Evolutionary conservation across 2,113 vertebrate genomes (phyloP).

Genomic region (Raja brachyura): DNA sequence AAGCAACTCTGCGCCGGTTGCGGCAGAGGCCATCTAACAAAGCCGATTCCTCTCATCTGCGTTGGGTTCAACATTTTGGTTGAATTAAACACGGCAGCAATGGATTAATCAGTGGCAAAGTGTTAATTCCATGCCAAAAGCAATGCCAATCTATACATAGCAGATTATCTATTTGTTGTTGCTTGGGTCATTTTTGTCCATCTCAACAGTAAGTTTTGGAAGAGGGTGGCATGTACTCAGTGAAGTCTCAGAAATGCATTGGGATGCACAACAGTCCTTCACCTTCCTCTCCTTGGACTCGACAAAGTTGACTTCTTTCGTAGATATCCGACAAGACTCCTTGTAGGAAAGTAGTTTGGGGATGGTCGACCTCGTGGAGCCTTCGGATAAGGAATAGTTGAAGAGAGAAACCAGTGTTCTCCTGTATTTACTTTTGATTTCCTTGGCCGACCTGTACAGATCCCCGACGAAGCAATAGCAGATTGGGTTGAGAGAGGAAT

Average conservation of each 20-base stretch:
- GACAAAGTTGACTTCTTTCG: constrained; percentile 39
- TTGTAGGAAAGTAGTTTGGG: constrained; percentile 52
- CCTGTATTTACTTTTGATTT: constrained; percentile 74
- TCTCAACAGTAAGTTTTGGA: background rate
- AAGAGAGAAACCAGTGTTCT: constrained; percentile 69
- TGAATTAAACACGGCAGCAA: background rate
- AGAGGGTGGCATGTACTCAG: constrained; percentile 49
- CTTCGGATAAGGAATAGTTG: constrained; percentile 57
- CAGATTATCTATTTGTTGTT: background rate
- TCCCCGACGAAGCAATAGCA: constrained; percentile 85
- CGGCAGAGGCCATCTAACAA: background rate
- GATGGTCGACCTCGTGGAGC: constrained; percentile 41
- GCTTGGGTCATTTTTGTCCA: background rate
- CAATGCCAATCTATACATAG: background rate
- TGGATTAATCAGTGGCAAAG: constrained; percentile 8
- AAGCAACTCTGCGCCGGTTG: background rate
- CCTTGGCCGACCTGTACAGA: constrained; percentile 71
- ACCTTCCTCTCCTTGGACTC: constrained; percentile 42
- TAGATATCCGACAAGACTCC: constrained; percentile 40
- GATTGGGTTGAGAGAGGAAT: constrained; percentile 87
- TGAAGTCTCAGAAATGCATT: constrained; percentile 47
- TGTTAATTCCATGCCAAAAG: background rate
- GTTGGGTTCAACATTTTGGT: background rate
- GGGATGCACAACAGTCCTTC: constrained; percentile 50
- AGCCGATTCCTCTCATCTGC: background rate